phyloP scores from a whole-genome alignment of 1,140 invertebrate genomes.

The Pogonomyrmex californicus region DNA sequence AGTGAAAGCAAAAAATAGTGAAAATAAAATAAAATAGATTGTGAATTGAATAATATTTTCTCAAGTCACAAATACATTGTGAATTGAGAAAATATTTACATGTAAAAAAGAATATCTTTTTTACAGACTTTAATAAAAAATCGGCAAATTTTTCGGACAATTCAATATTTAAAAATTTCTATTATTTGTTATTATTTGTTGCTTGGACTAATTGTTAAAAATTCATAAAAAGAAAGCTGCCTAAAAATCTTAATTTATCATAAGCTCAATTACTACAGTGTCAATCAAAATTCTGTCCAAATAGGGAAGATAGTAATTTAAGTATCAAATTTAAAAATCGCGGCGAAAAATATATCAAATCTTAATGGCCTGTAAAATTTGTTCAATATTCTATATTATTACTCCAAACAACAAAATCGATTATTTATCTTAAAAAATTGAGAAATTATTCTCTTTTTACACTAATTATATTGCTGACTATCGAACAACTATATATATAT shows the following conservation, averaged over 20 bases:
- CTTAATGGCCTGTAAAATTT: not conserved
- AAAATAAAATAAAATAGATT: no score
- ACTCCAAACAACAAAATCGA: conserved; percentile 5
- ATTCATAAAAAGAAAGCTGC: conserved; percentile 13
- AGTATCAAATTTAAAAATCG: not conserved
- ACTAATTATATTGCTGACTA: not conserved
- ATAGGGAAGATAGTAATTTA: not conserved
- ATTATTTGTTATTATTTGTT: not conserved
- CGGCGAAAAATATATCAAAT: not conserved
- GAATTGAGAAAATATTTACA: no score
- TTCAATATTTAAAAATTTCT: not conserved
- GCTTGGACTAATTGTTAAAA: conserved; percentile 1
- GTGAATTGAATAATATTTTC: no score
- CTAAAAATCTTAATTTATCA: not conserved
- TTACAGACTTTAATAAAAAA: no score
- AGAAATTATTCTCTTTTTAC: conserved; percentile 22
- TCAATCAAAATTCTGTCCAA: conserved; percentile 33
- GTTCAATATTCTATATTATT: not conserved
- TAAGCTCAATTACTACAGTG: conserved; percentile 36
- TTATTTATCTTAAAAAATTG: conserved; percentile 7
- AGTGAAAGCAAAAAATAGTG: no score
- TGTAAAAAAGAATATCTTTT: no score
- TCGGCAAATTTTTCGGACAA: no score
- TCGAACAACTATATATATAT: conserved; percentile 30
- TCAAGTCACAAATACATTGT: no score